A percentile compares a stretch with the other conserved stretches of the same genome.
Conservation (phyloP, 2,888 invertebrate genomes). For the Eulithis prunata region DNA sequence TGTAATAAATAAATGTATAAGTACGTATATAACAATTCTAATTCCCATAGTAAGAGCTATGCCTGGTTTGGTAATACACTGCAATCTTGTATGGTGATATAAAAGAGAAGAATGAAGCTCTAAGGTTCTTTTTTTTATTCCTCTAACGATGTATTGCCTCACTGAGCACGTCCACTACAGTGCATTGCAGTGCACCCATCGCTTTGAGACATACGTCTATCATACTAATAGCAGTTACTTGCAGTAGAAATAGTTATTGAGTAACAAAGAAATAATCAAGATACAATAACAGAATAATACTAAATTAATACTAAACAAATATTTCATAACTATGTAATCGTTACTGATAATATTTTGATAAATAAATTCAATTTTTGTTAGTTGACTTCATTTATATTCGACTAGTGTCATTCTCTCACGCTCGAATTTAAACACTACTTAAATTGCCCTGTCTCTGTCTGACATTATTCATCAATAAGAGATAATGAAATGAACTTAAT, state of each 20-base stretch:
- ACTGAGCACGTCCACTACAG: too few relatives aligned
- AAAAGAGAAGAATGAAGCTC: neutral
- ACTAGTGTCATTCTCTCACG: constrained; percentile 26
- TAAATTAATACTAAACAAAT: constrained; percentile 13
- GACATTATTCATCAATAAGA: too few relatives aligned
- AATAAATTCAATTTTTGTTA: neutral
- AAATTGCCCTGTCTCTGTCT: too few relatives aligned
- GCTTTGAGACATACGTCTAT: too few relatives aligned
- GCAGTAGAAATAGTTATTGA: neutral
- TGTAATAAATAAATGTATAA: too few relatives aligned
- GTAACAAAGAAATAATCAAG: neutral
- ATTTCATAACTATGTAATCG: neutral
- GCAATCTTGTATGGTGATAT: neutral
- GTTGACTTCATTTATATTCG: constrained; percentile 8
- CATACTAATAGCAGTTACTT: neutral
- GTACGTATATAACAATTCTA: neutral
- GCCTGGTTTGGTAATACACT: neutral
- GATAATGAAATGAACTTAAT: too few relatives aligned
- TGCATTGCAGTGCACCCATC: too few relatives aligned
- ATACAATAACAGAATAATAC: constrained; percentile 7
- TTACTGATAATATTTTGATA: neutral
- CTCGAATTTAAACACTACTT: too few relatives aligned
- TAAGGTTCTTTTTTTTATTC: too few relatives aligned
- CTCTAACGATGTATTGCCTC: too few relatives aligned
- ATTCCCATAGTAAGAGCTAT: too few relatives aligned